These are phyloP conservation scores for Apis laboriosa DNA, from an alignment of 1,140 invertebrate species.

Conservation along the genomic window DNA sequence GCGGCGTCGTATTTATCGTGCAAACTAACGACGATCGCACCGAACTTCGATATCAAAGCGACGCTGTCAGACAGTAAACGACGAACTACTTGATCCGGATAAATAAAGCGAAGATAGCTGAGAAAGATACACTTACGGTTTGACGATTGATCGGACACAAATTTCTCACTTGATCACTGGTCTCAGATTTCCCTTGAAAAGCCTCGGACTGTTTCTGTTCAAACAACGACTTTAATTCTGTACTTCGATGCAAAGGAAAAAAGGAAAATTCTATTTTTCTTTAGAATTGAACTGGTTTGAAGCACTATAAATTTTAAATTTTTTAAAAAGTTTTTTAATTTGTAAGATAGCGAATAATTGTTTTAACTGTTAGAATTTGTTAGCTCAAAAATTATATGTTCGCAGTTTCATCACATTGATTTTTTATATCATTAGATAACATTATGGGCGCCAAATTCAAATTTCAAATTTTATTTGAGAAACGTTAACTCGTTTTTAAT, in stretches of 20 bases:
- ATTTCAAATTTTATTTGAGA: neutral
- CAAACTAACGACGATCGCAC: slow-evolving; percentile 53
- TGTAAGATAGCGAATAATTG: no score
- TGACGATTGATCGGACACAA: slow-evolving; percentile 22
- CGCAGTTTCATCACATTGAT: no score
- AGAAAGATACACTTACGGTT: slow-evolving; percentile 28
- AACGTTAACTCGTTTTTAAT: neutral
- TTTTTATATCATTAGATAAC: no score
- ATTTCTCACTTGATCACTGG: slow-evolving; percentile 22
- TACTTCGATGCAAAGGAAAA: no score
- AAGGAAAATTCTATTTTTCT: neutral
- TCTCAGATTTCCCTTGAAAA: no score
- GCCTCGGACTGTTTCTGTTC: neutral
- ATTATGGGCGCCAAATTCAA: no score
- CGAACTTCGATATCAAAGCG: slow-evolving; percentile 37
- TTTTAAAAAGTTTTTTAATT: no score
- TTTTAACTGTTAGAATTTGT: no score
- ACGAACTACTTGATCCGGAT: slow-evolving; percentile 54
- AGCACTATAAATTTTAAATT: no score
- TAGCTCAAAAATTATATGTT: no score
- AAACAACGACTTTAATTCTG: neutral
- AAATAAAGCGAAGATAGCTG: slow-evolving; percentile 36
- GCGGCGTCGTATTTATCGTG: slow-evolving; percentile 61
- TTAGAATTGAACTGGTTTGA: neutral
- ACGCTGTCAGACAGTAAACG: slow-evolving; percentile 43